phyloP scores from a whole-genome alignment of 2,888 invertebrate species.

The Saturnia pavonia region DNA sequence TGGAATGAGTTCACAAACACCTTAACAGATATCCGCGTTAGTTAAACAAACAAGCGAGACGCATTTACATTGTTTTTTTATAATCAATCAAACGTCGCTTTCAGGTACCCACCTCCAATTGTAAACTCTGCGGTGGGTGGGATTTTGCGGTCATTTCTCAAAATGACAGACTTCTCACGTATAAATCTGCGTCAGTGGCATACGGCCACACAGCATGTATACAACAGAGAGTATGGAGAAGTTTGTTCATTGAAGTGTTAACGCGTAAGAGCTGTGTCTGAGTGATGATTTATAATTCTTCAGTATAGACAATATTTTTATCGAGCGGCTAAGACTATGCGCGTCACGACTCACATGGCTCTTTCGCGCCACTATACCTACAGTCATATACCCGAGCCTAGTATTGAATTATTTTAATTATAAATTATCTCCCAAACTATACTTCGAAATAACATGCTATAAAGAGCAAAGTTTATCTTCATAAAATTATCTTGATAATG shows the following conservation, averaged over 20 bases:
- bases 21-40: neutral
- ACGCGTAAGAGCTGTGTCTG: no score
- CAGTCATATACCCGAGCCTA: no score
- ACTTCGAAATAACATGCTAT: no score
- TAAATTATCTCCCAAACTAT: no score
- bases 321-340: no score
- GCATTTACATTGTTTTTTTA: slow-evolving; percentile 30
- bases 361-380: no score
- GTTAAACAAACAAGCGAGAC: slow-evolving; percentile 22
- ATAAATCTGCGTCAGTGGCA: slow-evolving; percentile 55
- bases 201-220: slow-evolving; percentile 30
- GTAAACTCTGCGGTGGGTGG: slow-evolving; percentile 50
- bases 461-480: no score
- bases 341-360: no score
- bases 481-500: no score
- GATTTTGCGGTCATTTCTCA: slow-evolving; percentile 63
- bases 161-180: slow-evolving; percentile 59
- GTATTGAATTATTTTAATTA: no score
- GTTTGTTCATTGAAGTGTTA: neutral
- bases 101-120: slow-evolving; percentile 52
- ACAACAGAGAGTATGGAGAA: neutral
- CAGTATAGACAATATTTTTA: no score
- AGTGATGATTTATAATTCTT: no score
- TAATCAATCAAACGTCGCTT: slow-evolving; percentile 50
- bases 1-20: neutral